phyloP scores from a whole-genome alignment of 2,888 invertebrate species.

The Chydorus sphaericus region DNA sequence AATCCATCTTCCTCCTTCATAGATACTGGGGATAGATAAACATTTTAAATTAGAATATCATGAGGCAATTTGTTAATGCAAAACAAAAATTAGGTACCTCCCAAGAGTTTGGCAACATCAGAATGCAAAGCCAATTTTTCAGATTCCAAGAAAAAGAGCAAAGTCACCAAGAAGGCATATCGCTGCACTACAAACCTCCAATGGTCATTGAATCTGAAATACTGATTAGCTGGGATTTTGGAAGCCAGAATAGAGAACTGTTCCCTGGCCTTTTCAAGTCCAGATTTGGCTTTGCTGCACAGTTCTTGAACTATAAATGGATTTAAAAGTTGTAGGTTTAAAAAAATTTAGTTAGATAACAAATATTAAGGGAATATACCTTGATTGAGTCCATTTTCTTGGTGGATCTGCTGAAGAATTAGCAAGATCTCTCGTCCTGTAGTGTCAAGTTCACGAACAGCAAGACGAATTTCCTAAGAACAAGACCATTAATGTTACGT shows the following conservation, averaged over 20 bases:
- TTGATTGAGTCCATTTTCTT: constrained; percentile 44
- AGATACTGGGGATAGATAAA: constrained; percentile 43
- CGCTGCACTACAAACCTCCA: constrained; percentile 73
- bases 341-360: constrained; percentile 12
- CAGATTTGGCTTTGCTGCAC: constrained; percentile 44
- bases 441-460: constrained; percentile 62
- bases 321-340: constrained; percentile 9
- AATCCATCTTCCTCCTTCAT: constrained; percentile 54
- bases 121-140: constrained; percentile 58
- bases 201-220: constrained; percentile 74
- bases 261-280: constrained; percentile 47
- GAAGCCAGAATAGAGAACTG: constrained; percentile 47
- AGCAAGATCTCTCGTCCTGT: constrained; percentile 62
- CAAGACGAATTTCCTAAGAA: constrained; percentile 42
- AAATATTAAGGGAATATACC: constrained; percentile 34
- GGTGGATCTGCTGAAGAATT: constrained; percentile 66
- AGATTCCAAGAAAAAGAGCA: constrained; percentile 64
- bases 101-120: constrained; percentile 59
- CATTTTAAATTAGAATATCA: constrained; percentile 6
- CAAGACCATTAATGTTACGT: background rate
- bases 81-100: constrained; percentile 40
- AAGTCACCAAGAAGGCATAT: constrained; percentile 57
- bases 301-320: constrained; percentile 41
- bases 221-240: constrained; percentile 58
- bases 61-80: background rate